These are phyloP conservation scores for Sinocyclocheilus anshuiensis DNA, from an alignment of 2,113 vertebrate genomes.

Conservation along the genomic window DNA sequence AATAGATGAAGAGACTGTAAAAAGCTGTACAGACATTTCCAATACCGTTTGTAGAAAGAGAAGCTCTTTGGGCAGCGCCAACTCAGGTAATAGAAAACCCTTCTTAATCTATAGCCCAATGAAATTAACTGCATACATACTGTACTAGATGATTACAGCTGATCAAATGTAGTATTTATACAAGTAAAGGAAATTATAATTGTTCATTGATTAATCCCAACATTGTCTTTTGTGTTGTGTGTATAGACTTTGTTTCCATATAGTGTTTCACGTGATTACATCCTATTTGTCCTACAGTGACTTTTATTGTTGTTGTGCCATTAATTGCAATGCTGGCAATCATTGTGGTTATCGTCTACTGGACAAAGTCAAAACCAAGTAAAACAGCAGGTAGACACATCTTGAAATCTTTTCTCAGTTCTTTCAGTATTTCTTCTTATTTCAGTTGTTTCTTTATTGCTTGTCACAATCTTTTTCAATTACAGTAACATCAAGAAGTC, in stretches of 20 bases:
- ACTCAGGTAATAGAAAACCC: constrained; percentile 15
- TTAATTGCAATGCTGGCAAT: neutral
- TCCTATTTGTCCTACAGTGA: constrained; percentile 14
- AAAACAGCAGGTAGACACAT: neutral
- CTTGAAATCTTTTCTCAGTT: neutral
- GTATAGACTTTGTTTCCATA: neutral
- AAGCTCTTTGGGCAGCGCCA: constrained; percentile 32
- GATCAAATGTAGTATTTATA: neutral
- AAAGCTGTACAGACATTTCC: constrained; percentile 64
- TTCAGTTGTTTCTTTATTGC: neutral
- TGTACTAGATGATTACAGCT: neutral
- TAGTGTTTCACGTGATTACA: neutral
- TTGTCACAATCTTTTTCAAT: neutral
- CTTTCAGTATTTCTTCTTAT: neutral
- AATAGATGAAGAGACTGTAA: constrained; percentile 60
- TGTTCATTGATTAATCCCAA: neutral
- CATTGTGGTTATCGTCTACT: constrained; percentile 12
- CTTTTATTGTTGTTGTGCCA: neutral
- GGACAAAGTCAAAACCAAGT: neutral
- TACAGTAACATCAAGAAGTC: constrained; percentile 34
- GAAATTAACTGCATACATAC: neutral
- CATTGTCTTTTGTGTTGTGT: neutral
- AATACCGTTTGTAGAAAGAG: constrained; percentile 40
- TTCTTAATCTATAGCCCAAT: neutral
- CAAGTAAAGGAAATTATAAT: neutral